Conservation (phyloP, 2,888 invertebrate species). For the Polydesmus complanatus region DNA sequence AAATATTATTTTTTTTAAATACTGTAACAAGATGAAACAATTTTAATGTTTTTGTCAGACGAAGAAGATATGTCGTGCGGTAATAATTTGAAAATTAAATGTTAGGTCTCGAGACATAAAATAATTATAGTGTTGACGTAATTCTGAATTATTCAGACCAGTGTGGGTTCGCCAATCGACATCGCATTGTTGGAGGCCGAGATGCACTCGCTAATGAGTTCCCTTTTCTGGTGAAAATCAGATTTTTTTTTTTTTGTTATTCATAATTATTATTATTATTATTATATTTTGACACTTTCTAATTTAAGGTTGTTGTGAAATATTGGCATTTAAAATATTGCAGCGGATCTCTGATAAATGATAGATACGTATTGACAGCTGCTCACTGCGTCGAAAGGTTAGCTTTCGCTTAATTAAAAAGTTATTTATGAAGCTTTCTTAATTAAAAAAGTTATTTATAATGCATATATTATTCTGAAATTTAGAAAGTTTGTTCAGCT, state of each 20-base stretch:
- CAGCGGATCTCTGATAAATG: slow-evolving; percentile 5
- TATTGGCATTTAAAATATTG: slow-evolving; percentile 2
- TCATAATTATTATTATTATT: background rate
- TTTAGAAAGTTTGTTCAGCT: background rate
- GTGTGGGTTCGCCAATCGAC: slow-evolving; percentile 3
- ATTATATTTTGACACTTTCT: background rate
- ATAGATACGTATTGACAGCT: slow-evolving; percentile 5
- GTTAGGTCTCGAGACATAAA: no score
- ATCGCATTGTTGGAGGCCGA: slow-evolving; percentile 9
- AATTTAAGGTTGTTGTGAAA: background rate
- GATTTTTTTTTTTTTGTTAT: background rate
- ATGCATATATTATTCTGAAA: no score
- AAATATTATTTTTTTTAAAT: no score
- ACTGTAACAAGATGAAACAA: no score
- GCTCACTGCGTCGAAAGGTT: slow-evolving; percentile 9
- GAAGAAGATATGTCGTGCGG: no score
- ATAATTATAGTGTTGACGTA: no score
- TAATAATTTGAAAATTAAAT: no score
- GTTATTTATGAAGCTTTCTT: background rate
- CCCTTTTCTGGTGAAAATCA: slow-evolving; percentile 11
- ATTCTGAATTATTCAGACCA: no score
- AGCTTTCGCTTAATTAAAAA: background rate
- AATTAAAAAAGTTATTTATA: background rate
- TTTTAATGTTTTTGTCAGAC: no score
- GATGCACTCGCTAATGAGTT: slow-evolving; percentile 7